Evolutionary conservation across 2,888 invertebrate species (phyloP).

Genomic region (Hetaerina titia): DNA sequence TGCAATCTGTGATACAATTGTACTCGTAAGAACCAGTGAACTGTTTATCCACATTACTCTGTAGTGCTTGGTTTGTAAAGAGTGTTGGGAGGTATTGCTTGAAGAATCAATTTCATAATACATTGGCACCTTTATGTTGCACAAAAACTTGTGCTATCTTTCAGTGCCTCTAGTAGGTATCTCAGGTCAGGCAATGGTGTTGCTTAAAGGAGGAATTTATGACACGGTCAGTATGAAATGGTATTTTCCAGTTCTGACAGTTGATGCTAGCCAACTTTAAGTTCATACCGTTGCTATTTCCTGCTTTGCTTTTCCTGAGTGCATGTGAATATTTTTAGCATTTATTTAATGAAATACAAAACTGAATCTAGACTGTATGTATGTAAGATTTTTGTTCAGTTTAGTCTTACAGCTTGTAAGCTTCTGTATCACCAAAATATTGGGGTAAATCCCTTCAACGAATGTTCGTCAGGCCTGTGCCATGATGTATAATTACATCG

Average conservation of each 20-base stretch:
- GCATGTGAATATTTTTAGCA: slow-evolving; percentile 47
- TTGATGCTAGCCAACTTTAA: slow-evolving; percentile 49
- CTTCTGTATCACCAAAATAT: not conserved
- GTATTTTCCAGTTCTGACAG: slow-evolving; percentile 27
- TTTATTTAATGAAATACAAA: not conserved
- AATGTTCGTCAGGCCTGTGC: slow-evolving; percentile 39
- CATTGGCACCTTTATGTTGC: slow-evolving; percentile 48
- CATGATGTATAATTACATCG: slow-evolving; percentile 16
- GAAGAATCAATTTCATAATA: slow-evolving; percentile 33
- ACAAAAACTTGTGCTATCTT: slow-evolving; percentile 7
- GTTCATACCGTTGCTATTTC: not conserved
- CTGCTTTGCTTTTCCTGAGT: slow-evolving; percentile 12
- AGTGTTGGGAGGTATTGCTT: slow-evolving; percentile 66
- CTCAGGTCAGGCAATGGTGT: not conserved
- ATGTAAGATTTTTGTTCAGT: slow-evolving; percentile 3
- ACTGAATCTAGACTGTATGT: slow-evolving; percentile 44
- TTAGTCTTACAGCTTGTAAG: slow-evolving; percentile 1
- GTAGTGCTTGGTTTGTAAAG: slow-evolving; percentile 65
- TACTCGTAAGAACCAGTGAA: slow-evolving; percentile 48
- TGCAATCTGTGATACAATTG: slow-evolving; percentile 68
- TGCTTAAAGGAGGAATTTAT: not conserved
- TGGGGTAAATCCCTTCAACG: not conserved
- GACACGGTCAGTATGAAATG: slow-evolving; percentile 55
- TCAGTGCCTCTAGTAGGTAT: slow-evolving; percentile 28
- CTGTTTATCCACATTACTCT: slow-evolving; percentile 40